A percentile compares a stretch with the other conserved stretches of the same genome.
Conservation (phyloP, 2,113 vertebrate genomes). For the Vidua macroura region DNA sequence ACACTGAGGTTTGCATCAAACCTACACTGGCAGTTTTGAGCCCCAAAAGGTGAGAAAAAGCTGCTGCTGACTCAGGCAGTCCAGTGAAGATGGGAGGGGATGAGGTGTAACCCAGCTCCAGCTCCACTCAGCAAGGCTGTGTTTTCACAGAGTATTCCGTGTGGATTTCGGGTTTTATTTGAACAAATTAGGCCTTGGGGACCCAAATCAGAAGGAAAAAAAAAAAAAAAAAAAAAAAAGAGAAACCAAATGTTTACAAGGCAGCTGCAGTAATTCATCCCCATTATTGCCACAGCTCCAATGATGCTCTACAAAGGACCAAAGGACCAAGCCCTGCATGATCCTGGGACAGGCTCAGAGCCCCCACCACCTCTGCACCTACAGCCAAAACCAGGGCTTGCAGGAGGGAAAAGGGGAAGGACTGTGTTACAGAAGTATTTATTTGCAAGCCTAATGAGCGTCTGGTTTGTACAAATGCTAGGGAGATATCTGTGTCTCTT, state of each 20-base stretch:
- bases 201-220: not conserved
- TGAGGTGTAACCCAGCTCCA: not conserved
- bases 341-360: not conserved
- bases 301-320: rapidly evolving
- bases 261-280: not conserved
- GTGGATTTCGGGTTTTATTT: constrained; percentile 25
- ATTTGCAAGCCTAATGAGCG: not conserved
- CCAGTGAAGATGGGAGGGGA: rapidly evolving
- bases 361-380: not conserved
- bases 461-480: not conserved
- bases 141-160: not conserved
- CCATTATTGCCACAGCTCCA: not conserved
- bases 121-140: not conserved
- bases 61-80: not conserved
- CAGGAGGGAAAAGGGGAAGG: not conserved
- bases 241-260: not conserved
- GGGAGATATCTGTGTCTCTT: not conserved
- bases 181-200: constrained; percentile 55
- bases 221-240: not conserved
- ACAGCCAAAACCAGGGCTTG: not conserved
- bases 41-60: not conserved
- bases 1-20: not conserved
- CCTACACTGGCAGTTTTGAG: not conserved
- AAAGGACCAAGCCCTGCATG: not conserved
- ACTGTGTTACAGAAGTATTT: not conserved